phyloP scores from a whole-genome alignment of 2,888 invertebrate genomes.

The Spialia ferax region DNA sequence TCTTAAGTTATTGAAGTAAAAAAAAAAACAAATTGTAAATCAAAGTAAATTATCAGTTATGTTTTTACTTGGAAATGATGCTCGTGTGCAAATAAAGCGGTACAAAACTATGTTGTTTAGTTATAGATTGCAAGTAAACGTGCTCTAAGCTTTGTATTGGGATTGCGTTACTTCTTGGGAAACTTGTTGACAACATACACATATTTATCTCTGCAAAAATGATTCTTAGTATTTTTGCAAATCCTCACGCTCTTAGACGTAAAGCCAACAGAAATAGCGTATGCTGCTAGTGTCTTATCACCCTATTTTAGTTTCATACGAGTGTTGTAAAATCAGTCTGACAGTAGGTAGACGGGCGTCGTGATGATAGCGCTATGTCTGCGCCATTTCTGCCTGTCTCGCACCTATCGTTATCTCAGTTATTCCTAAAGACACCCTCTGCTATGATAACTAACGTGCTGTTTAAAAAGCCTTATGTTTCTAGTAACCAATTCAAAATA shows the following conservation, averaged over 20 bases:
- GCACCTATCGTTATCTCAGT: not conserved
- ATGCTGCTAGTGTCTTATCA: not conserved
- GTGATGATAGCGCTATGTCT: not conserved
- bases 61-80: not conserved
- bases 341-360: not conserved
- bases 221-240: not conserved
- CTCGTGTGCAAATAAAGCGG: slow-evolving; percentile 8
- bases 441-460: not conserved
- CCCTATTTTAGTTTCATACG: not conserved
- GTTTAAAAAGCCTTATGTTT: too few relatives aligned
- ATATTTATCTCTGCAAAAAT: slow-evolving; percentile 2
- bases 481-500: too few relatives aligned
- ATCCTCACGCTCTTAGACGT: not conserved
- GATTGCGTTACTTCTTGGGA: slow-evolving; percentile 8
- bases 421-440: not conserved
- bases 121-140: slow-evolving; percentile 9
- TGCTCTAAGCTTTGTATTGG: not conserved
- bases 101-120: slow-evolving; percentile 6
- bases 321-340: not conserved
- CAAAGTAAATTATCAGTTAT: not conserved
- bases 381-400: not conserved
- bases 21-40: not conserved
- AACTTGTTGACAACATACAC: not conserved
- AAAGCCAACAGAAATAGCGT: not conserved
- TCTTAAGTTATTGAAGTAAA: too few relatives aligned